Evolutionary conservation across 2,113 vertebrate species (phyloP).

Genomic region (Pseudopipra pipra): DNA sequence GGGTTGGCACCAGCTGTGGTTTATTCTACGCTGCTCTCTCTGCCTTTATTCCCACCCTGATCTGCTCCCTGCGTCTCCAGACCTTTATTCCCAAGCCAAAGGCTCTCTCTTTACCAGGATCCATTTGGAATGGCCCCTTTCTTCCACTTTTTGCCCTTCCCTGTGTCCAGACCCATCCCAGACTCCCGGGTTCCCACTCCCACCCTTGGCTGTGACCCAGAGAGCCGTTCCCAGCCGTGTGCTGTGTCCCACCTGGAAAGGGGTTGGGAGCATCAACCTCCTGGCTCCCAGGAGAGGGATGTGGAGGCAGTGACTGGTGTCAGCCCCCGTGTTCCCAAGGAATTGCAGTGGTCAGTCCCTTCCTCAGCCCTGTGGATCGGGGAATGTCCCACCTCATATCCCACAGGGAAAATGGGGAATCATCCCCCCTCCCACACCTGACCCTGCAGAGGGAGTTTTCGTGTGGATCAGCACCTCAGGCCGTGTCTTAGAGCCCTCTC

Average conservation of each 20-base stretch:
- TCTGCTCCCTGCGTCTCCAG: accelerated
- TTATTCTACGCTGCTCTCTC: neutral
- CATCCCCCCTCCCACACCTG: accelerated
- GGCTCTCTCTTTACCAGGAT: accelerated
- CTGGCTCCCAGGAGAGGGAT: neutral
- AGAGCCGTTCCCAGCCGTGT: neutral
- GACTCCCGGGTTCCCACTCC: neutral
- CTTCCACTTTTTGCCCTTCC: neutral
- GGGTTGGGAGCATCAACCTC: neutral
- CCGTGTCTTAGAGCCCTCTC: neutral
- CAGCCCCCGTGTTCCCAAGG: accelerated
- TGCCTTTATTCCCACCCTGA: neutral
- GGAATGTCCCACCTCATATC: accelerated
- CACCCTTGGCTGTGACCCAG: accelerated
- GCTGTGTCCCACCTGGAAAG: neutral
- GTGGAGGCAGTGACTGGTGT: neutral
- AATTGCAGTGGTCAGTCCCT: accelerated
- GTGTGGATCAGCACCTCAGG: neutral
- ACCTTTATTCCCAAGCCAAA: neutral
- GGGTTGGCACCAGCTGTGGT: neutral
- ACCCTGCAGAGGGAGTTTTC: neutral
- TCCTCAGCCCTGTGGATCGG: accelerated
- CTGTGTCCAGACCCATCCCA: neutral
- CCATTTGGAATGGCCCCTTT: accelerated
- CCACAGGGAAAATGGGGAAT: neutral